Evolutionary conservation across 2,797 vertebrate species (phyloP), one percentile per base, ranked within the genome.

Genomic region (Rallus crepitans): DNA sequence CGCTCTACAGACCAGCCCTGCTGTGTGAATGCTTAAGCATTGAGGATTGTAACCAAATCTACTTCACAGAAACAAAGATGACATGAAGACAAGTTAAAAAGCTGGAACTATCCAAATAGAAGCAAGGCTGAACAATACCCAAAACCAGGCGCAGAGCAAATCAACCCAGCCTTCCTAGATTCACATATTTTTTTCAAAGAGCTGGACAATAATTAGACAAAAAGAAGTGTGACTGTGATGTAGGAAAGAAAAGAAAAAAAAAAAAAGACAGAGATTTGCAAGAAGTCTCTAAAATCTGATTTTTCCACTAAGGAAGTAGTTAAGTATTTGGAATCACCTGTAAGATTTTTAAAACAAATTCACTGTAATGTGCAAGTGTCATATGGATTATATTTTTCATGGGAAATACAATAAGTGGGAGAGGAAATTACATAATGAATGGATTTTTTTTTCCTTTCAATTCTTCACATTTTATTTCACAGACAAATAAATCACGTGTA

Each of bases 271-370:
- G 35, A 11, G 5, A 70, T 68, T 80, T 72, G 53, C 70, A 95
- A 83, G 30, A 83, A 79, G 23, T 50, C 20, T 84, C 73, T 76
- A 87, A 64, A 93, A 96, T 80, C 35, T 37, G 9, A 50, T 81
- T 95, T 40, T 97, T 96, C 91, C 91, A 86, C 65, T 90, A 71
- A 90, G 89, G 71, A 89, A 94, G 56, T 53, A 91, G 39, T 83
- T 45, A 91, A 88, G 50, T 82, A 77, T 68, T 92, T 94, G 70
- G 77, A 96, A 92, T 87, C 77, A 90, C 90, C 77, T 90, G 80
- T 56, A 76, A 82, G 59, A 84, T 80, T 94, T 84, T 87, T 84
- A 60, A 84, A 87, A 78, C 19, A 79, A 88, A 96, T 76, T 90
- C 83, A 68, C n/a, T 90, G 56, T 64, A 93, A 91, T 37, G 82